A percentile compares a stretch with the other conserved stretches of the same genome.
Conservation (phyloP, 2,797 vertebrate species). For the Hydrophis major region DNA sequence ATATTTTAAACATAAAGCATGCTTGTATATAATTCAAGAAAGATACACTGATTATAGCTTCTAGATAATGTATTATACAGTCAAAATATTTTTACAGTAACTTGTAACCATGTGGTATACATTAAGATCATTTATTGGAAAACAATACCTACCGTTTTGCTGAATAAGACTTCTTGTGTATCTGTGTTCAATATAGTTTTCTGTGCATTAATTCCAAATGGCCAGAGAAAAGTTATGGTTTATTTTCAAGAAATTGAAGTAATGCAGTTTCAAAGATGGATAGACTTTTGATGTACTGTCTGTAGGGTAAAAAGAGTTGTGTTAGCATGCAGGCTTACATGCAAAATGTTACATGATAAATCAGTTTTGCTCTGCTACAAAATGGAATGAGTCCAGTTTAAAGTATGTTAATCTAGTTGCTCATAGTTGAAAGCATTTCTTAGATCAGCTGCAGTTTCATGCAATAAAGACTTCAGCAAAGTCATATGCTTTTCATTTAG, state of each 20-base stretch:
- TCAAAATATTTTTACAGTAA: not conserved
- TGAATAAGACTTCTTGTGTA: conserved; percentile 55
- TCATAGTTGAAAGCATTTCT: conserved; percentile 29
- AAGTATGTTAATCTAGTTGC: conserved; percentile 16
- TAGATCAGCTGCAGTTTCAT: conserved; percentile 52
- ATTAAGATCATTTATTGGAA: conserved; percentile 34
- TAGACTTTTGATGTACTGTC: conserved; percentile 63
- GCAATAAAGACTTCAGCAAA: conserved; percentile 43
- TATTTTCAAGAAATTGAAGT: conserved; percentile 52
- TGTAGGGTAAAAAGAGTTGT: conserved; percentile 59
- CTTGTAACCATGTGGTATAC: not conserved
- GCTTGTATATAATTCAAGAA: not conserved
- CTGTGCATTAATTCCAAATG: conserved; percentile 48
- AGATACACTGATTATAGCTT: not conserved
- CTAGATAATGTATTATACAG: not conserved
- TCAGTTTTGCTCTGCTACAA: conserved; percentile 37
- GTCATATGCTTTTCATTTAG: conserved; percentile 65
- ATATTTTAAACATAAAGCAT: not conserved
- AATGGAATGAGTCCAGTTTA: conserved; percentile 29
- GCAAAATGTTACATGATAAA: conserved; percentile 40
- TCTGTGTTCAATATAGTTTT: conserved; percentile 50
- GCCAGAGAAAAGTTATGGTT: conserved; percentile 49
- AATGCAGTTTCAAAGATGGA: conserved; percentile 45
- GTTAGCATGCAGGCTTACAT: conserved; percentile 64
- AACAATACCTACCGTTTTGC: conserved; percentile 66